Percentiles rank a stretch among this genome's conserved stretches.
phyloP scores from a whole-genome alignment of 1,140 invertebrate species.

The Cryptotermes secundus region DNA sequence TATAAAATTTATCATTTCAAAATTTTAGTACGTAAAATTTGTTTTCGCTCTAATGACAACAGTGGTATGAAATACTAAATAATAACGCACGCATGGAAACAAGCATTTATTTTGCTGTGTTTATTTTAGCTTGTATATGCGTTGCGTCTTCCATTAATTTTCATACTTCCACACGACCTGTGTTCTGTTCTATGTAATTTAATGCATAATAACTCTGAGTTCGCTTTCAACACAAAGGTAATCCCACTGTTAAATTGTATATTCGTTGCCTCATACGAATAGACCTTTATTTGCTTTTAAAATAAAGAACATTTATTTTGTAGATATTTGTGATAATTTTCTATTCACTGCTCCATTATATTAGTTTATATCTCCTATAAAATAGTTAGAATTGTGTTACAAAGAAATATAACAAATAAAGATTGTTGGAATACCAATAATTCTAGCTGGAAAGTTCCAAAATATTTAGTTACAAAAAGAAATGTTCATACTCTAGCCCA shows the following conservation, averaged over 20 bases:
- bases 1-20: background rate
- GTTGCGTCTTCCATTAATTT: slow-evolving; percentile 19
- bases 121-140: background rate
- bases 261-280: background rate
- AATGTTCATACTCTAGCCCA: too few relatives aligned
- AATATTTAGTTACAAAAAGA: too few relatives aligned
- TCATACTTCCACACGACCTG: slow-evolving; percentile 17
- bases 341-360: too few relatives aligned
- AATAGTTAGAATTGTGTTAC: too few relatives aligned
- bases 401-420: too few relatives aligned
- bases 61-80: background rate
- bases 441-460: too few relatives aligned
- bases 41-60: background rate
- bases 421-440: too few relatives aligned
- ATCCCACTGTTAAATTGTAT: background rate
- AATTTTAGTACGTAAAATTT: background rate
- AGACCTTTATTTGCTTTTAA: background rate
- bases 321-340: too few relatives aligned
- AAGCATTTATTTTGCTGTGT: background rate
- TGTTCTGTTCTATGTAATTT: slow-evolving; percentile 14
- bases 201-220: slow-evolving; percentile 23
- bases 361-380: too few relatives aligned
- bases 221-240: slow-evolving; percentile 24
- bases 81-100: background rate
- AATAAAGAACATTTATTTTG: too few relatives aligned